A percentile compares a stretch with the other conserved stretches of the same genome.
Conservation (phyloP, 2,797 vertebrate genomes). For the Prunella strophiata region DNA sequence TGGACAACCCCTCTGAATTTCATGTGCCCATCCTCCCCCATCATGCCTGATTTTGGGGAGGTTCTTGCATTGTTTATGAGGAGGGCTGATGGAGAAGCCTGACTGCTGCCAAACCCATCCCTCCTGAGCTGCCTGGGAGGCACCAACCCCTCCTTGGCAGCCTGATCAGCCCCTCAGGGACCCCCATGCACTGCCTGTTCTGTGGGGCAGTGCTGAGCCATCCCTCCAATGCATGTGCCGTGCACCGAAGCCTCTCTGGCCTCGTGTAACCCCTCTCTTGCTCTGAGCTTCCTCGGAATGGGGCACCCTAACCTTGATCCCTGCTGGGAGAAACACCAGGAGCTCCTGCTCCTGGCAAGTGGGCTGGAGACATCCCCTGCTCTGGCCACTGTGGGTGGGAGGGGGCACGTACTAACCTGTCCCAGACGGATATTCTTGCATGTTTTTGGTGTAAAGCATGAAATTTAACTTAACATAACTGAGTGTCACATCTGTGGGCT, state of each 20-base stretch:
- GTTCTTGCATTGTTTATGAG: not conserved
- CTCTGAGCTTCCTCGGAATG: not conserved
- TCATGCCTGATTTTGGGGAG: not conserved
- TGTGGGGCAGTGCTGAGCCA: not conserved
- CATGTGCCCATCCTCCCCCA: not conserved
- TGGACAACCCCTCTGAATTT: not conserved
- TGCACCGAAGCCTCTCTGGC: slow-evolving; percentile 11
- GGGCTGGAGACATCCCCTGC: not conserved
- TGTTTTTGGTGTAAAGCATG: slow-evolving; percentile 84
- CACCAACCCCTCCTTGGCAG: not conserved
- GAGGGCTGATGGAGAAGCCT: not conserved
- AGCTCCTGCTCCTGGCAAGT: not conserved
- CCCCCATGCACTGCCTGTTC: not conserved
- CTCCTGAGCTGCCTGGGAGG: not conserved
- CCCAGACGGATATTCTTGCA: slow-evolving; percentile 74
- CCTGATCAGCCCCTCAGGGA: accelerated
- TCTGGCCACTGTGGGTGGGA: not conserved
- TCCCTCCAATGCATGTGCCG: not conserved
- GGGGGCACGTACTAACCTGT: slow-evolving; percentile 50
- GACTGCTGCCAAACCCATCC: not conserved
- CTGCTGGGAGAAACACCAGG: not conserved
- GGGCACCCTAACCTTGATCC: not conserved
- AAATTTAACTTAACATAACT: slow-evolving; percentile 84
- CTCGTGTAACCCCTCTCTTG: slow-evolving; percentile 27
- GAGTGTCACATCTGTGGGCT: slow-evolving; percentile 97